Evolutionary conservation across 2,888 invertebrate genomes (phyloP), one percentile per base, ranked within the genome.

Genomic region (Seira ritae): DNA sequence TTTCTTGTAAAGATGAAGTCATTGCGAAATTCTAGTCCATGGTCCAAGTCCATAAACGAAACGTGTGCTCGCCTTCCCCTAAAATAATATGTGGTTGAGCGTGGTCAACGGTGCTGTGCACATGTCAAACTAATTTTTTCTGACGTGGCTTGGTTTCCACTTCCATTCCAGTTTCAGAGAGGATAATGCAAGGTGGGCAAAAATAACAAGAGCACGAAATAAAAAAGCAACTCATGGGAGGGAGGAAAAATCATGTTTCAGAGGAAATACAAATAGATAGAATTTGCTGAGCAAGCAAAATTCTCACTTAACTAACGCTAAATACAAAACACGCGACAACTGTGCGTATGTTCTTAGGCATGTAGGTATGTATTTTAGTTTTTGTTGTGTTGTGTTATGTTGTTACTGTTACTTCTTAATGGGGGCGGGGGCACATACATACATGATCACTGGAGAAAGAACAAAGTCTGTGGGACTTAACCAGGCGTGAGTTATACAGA

Each of bases 201-300:
- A 72, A 72, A 72, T 55, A 72, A 72, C 72, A 72, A 55, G 55
- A 60, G 60, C 72, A 72, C 24, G 55, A 72, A 55, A 77, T 42
- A 60, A 75, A 23, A 42, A 42, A 42, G 12, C 6, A 42, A 42
- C 42, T 42, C 42, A 12, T 42, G 37, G 19, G 31, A 66, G 10
- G 23, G n/a, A n/a, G n/a, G 20, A 42, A 42, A 42, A 42, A 42
- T 42, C 42, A 42, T 42, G 42, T 42, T 42, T 12, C 42, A 20
- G 24, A 50, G 17, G 10, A 19, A n/a, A n/a, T n/a, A n/a, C n/a
- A n/a, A n/a, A n/a, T n/a, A 66, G 24, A 73, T 67, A 78, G 12
- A 42, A 66, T 19, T 19, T 19, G 78, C 78, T 71, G 71, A 65
- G 65, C 23, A 78, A 65, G 66, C 78, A 77, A 62, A 68, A 77